Base-by-base conservation (phyloP, 2,113 vertebrate genomes). In the rat (Rattus norvegicus) region DNA sequence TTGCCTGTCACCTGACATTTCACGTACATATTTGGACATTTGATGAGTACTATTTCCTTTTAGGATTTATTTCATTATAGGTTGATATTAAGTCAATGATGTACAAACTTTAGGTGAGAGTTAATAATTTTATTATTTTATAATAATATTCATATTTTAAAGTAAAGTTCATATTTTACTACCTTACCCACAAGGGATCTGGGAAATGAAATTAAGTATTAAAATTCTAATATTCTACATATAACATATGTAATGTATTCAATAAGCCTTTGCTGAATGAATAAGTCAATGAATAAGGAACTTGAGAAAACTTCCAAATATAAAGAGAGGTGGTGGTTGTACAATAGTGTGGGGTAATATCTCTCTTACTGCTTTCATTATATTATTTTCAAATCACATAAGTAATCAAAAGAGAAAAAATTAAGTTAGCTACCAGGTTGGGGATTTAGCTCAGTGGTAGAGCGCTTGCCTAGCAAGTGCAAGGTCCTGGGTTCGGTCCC, bases 301-400 rank as follows among this genome's bases (percentile, higher is more conserved):
- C 39, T 76, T 22, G 14, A 89, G 4, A 69, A 7, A 89, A 73
- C 39, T 70, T 94, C 28, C 24, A 88, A 76, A 91, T 75, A 70
- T 56, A 49, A 70, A 93, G 17, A 97, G 47, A 88, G 80, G 10
- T 86, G 16, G 95, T 70, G 59, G 33, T 93, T 88, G 70, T n/a
- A 43, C 22, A 43, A 16, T 33, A 5, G 80, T 24, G 75, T 52
- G 14, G 5, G 13, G 1, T 47, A 70, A 77, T 84, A 19, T 69
- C 69, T 85, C 61, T 95, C 30, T 96, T 12, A 69, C 84, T 87
- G 20, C 2, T 88, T 1, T 49, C 65, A 84, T 36, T 24, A n/a
- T 61, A 89, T 4, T 63, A 94, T 75, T 94, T 89, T 33, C 85
- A 96, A 33, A 33, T 92, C 86, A 81, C 7, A 72, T 39, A 96